These are phyloP conservation scores for Hassar affinis DNA, from an alignment of 2,113 vertebrate genomes.

Conservation along the genomic window DNA sequence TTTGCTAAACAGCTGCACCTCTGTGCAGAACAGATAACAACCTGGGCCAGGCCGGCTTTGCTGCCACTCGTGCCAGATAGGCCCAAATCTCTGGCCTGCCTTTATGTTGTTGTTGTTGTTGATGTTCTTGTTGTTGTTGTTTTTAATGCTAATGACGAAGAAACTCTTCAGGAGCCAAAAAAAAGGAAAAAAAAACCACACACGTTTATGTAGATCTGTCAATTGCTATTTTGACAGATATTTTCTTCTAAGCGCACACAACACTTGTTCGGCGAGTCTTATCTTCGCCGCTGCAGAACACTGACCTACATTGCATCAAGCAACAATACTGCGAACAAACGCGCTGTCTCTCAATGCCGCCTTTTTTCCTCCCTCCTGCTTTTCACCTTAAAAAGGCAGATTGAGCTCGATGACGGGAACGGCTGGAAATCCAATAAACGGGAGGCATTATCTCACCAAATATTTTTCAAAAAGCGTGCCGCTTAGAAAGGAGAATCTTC, in stretches of 20 bases:
- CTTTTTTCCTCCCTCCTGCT: conserved; percentile 71
- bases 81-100: conserved; percentile 96
- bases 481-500: conserved; percentile 90
- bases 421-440: conserved; percentile 96
- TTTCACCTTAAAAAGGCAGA: conserved; percentile 98
- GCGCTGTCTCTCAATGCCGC: conserved; percentile 91
- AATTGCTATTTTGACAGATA: conserved; percentile 99
- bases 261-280: conserved; percentile 98
- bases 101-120: conserved; percentile 59
- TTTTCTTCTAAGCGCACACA: conserved; percentile 99
- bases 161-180: conserved; percentile 97
- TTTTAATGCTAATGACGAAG: conserved; percentile 99
- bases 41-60: conserved; percentile 96
- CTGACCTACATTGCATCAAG: conserved; percentile 99
- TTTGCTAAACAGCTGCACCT: conserved; percentile 99
- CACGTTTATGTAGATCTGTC: conserved; percentile 99
- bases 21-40: conserved; percentile 99
- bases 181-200: conserved; percentile 48
- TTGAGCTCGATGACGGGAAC: conserved; percentile 89
- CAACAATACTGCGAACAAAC: conserved; percentile 99
- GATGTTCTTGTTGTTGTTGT: conserved; percentile 42
- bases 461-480: conserved; percentile 79
- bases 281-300: conserved; percentile 97
- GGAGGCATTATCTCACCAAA: conserved; percentile 94
- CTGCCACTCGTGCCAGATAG: conserved; percentile 98